A percentile compares a stretch with the other conserved stretches of the same genome.
Conservation (phyloP, 2,797 vertebrate species). For the Enteromius unitaeniatus region DNA sequence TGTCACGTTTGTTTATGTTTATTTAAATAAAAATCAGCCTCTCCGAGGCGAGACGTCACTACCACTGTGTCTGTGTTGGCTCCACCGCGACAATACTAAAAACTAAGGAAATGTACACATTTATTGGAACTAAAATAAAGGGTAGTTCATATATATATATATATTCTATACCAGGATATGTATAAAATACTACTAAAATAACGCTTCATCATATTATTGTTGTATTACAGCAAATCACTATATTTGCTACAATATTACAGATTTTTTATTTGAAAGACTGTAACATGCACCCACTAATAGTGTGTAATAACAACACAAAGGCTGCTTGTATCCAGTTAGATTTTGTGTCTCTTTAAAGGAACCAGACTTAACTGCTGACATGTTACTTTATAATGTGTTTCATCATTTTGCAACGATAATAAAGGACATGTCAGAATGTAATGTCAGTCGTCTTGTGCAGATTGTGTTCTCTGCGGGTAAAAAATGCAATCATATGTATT, state of each 20-base stretch:
- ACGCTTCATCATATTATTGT: not conserved
- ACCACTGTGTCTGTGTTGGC: no score
- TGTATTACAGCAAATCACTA: not conserved
- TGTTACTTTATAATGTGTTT: not conserved
- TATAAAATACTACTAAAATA: not conserved
- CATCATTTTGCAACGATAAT: not conserved
- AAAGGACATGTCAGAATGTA: not conserved
- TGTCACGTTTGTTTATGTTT: no score
- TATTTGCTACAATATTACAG: not conserved
- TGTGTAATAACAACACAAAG: not conserved
- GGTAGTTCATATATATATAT: no score
- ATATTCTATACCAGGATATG: not conserved
- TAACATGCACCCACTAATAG: not conserved
- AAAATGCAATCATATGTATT: not conserved
- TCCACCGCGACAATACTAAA: no score
- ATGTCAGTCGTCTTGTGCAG: not conserved
- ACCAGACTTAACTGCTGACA: not conserved
- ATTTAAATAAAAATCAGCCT: no score
- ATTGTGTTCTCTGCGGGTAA: not conserved
- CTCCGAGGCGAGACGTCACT: no score
- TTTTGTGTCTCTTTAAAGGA: not conserved
- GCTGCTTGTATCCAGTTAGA: not conserved
- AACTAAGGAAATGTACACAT: no score
- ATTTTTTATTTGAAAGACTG: not conserved
- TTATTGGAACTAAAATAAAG: no score